Conservation (phyloP, 2,113 vertebrate genomes). For the Oophaga pumilio region DNA sequence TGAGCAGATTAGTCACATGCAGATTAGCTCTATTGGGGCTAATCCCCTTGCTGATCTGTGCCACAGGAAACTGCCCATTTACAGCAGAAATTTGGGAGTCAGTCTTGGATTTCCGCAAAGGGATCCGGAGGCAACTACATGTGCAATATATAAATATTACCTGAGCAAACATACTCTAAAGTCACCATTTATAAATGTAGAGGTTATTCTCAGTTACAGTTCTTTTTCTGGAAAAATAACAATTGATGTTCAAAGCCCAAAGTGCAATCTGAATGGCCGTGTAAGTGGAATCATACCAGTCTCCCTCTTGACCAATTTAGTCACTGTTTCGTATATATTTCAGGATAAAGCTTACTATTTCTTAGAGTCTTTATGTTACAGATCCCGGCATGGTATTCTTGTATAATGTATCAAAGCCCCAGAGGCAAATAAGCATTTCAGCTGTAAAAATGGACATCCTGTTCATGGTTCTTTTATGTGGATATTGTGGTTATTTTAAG, state of each 20-base stretch:
- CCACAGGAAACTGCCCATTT: no score
- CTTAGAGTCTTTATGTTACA: neutral
- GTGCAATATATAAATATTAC: no score
- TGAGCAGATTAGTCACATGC: no score
- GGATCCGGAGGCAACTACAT: no score
- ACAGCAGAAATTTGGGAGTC: no score
- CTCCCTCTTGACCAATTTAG: neutral
- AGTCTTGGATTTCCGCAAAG: no score
- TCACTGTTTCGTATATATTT: conserved; percentile 5
- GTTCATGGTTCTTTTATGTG: conserved; percentile 11
- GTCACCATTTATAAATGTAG: neutral
- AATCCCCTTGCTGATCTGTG: no score
- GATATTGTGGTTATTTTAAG: conserved; percentile 40
- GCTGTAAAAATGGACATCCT: conserved; percentile 42
- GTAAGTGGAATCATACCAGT: conserved; percentile 8
- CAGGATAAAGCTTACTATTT: conserved; percentile 7
- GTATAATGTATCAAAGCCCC: conserved; percentile 1
- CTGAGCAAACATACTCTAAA: neutral
- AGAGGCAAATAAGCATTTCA: conserved; percentile 16
- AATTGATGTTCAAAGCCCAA: neutral
- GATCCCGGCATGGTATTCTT: conserved; percentile 10
- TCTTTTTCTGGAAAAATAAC: conserved; percentile 18
- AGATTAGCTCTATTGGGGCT: no score
- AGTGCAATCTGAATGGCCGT: neutral
- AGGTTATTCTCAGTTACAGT: conserved; percentile 16